phyloP scores from a whole-genome alignment of 2,888 invertebrate species.

The Poecilobothrus nobilitatus region DNA sequence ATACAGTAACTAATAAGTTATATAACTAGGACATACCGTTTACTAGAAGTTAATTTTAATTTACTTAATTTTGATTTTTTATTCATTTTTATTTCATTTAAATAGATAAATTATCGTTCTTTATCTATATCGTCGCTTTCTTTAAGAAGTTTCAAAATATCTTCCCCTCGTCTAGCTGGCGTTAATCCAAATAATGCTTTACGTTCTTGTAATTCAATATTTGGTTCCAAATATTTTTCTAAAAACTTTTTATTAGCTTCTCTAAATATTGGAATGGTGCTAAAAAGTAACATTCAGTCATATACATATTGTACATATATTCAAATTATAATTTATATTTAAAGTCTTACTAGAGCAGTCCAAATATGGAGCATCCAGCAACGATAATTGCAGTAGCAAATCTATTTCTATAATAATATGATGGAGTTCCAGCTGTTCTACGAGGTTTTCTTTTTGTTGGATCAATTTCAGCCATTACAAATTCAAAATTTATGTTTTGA shows the following conservation, averaged over 20 bases:
- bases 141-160: conserved; percentile 31
- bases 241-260: conserved; percentile 28
- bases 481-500: no score
- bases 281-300: conserved; percentile 20
- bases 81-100: conserved; percentile 30
- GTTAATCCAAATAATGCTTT: conserved; percentile 30
- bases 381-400: conserved; percentile 46
- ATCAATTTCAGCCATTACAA: conserved; percentile 43
- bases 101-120: conserved; percentile 26
- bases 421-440: conserved; percentile 57
- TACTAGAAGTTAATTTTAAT: conserved; percentile 28
- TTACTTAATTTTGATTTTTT: conserved; percentile 35
- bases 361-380: conserved; percentile 34
- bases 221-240: conserved; percentile 19
- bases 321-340: not conserved
- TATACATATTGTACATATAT: not conserved
- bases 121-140: conserved; percentile 27
- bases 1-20: conserved; percentile 22
- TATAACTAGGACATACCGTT: conserved; percentile 30
- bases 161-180: conserved; percentile 27
- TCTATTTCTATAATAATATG: conserved; percentile 49
- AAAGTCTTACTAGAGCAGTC: conserved; percentile 31
- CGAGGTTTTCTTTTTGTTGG: conserved; percentile 56
- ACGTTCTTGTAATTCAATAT: conserved; percentile 33
- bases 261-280: conserved; percentile 32